Percentiles rank a stretch among this genome's conserved stretches.
phyloP scores from a whole-genome alignment of 2,797 vertebrate species.

The Lacerta agilis region DNA sequence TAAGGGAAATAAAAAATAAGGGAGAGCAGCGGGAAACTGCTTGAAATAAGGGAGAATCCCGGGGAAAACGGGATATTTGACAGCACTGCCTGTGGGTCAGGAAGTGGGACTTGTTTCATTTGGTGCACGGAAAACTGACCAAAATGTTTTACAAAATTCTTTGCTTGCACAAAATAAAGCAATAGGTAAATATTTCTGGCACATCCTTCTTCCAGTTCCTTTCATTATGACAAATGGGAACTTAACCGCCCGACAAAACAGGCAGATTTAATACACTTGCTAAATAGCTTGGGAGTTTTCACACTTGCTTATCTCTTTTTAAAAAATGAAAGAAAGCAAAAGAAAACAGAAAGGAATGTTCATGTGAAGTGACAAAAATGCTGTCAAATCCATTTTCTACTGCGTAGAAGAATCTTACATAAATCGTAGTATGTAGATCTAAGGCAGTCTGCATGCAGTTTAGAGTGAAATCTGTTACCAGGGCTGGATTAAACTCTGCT shows the following conservation, averaged over 20 bases:
- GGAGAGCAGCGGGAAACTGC: too few relatives aligned
- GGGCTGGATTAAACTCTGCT: background rate
- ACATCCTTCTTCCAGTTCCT: too few relatives aligned
- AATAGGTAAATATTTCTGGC: too few relatives aligned
- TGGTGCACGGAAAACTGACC: background rate
- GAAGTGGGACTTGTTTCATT: background rate
- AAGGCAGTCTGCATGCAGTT: background rate
- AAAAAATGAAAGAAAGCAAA: background rate
- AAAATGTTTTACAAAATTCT: background rate
- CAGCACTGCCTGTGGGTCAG: too few relatives aligned
- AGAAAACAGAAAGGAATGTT: rapidly evolving
- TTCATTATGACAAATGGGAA: background rate
- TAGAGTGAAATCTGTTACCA: background rate
- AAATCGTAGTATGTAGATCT: background rate
- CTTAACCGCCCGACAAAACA: background rate
- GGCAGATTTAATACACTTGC: background rate
- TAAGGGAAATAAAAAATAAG: too few relatives aligned
- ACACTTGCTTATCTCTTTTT: background rate
- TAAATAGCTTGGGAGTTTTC: background rate
- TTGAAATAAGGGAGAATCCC: too few relatives aligned
- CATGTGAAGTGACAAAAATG: rapidly evolving
- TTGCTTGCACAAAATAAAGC: background rate
- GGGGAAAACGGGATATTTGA: too few relatives aligned
- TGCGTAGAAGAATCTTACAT: background rate
- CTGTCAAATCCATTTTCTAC: background rate